Base-by-base conservation (phyloP, 1,140 invertebrate species). In the Coelopa frigida region DNA sequence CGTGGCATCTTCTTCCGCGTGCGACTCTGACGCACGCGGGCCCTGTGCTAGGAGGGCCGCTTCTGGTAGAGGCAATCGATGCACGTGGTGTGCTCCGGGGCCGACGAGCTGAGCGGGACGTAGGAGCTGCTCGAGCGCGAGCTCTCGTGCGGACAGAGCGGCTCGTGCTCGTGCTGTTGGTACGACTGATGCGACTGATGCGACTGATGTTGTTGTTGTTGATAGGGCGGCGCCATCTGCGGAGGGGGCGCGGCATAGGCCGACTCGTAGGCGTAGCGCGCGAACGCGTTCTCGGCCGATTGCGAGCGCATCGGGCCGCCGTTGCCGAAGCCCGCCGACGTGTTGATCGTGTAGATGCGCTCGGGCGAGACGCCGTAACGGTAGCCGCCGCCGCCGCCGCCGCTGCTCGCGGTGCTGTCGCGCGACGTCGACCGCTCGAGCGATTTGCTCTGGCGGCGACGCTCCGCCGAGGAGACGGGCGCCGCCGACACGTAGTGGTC, bases 71-170 rank as follows among this genome's bases (percentile, higher is more conserved):
- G 76, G 53, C 79, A 83, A 55, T 82, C 78, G 45, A 82, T 77
- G 68, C 80, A 82, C 17, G 79, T 81, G 20, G 78, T 78, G 43
- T 78, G 75, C 50, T 82, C 79, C 20, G 80, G 73, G 70, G 76
- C 58, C 74, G 79, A 54, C 74, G 73, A 60, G 74, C 71, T 72
- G 72, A 74, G 48, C 68, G 68, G 49, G 14, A 29, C 27, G n/a
- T n/a, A n/a, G n/a, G n/a, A n/a, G n/a, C n/a, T n/a, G 70, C 76
- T 29, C 67, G 72, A 53, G 71, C 24, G 33, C 44, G 38, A 36
- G 11, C 51, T 57, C 10, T 67, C 63, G 24, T 66, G 63, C 6
- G 52, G 52, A 36, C 61, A 44, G 39, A 49, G 42, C 5, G 45
- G 40, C 44, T 38, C 53, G 42, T 41, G 44, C 4, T 23, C 6